These are phyloP conservation scores for Brachionus paranguensis DNA, from an alignment of 1,140 invertebrate species.

Conservation along the genomic window DNA sequence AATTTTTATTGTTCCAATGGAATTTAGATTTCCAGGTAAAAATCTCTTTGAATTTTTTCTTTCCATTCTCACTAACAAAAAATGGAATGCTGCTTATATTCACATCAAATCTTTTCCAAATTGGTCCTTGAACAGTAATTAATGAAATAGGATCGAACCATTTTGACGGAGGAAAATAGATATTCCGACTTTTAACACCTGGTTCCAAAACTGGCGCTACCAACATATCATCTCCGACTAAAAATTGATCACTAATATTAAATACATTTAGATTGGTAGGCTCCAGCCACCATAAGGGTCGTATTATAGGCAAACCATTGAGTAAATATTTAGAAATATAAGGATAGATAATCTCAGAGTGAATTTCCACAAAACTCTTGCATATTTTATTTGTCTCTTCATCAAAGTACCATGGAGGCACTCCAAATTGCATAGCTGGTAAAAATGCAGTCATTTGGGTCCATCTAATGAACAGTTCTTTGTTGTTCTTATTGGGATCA, in stretches of 20 bases:
- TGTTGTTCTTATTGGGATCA: conserved; percentile 46
- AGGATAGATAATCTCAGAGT: conserved; percentile 31
- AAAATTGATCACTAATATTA: conserved; percentile 72
- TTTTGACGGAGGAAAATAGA: conserved; percentile 76
- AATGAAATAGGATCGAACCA: conserved; percentile 65
- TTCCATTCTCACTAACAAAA: neutral
- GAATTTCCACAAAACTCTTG: conserved; percentile 60
- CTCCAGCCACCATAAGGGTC: conserved; percentile 84
- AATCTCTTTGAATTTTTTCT: neutral
- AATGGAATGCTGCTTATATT: neutral
- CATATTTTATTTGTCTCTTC: conserved; percentile 63
- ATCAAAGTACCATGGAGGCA: conserved; percentile 78
- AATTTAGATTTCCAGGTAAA: no score
- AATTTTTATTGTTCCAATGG: no score
- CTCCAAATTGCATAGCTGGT: conserved; percentile 79
- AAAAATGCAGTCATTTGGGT: conserved; percentile 75
- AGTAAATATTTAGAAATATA: conserved; percentile 40
- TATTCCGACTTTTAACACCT: conserved; percentile 63
- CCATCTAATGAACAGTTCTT: conserved; percentile 81
- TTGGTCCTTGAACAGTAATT: neutral
- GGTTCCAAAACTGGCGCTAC: conserved; percentile 72
- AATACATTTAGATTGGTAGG: conserved; percentile 72
- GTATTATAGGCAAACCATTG: conserved; percentile 58
- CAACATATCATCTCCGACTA: conserved; percentile 75
- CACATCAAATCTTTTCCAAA: neutral